A percentile compares a stretch with the other conserved stretches of the same genome.
Conservation (phyloP, 2,797 vertebrate species). For the Perodicticus potto region DNA sequence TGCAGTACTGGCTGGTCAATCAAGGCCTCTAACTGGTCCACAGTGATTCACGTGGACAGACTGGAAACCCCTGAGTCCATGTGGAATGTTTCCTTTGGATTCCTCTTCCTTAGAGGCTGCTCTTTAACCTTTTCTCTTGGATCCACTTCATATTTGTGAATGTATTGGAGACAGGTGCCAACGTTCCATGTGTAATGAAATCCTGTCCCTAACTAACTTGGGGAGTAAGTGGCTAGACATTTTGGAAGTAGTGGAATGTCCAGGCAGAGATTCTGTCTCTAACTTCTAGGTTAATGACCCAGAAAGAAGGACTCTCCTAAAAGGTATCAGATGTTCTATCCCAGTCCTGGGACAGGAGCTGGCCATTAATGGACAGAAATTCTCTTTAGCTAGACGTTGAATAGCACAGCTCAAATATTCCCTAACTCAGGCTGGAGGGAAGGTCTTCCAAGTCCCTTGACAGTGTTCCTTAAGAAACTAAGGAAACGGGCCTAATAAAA, state of each 20-base stretch:
- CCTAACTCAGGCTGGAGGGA: background rate
- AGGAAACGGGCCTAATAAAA: background rate
- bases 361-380: background rate
- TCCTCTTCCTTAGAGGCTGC: background rate
- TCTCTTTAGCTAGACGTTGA: conserved; percentile 15
- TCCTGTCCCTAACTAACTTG: background rate
- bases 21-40: background rate
- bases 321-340: background rate
- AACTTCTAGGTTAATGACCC: background rate
- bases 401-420: background rate
- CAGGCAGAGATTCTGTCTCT: background rate
- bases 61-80: background rate
- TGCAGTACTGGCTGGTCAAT: background rate
- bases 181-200: background rate
- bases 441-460: background rate
- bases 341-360: background rate
- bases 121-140: background rate
- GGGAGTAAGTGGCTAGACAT: background rate
- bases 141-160: background rate
- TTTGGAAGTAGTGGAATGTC: background rate
- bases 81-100: background rate
- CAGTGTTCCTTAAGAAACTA: conserved; percentile 8
- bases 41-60: background rate
- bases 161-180: background rate
- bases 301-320: background rate